Evolutionary conservation across 2,797 vertebrate genomes (phyloP).

Genomic region (Limosa lapponica): DNA sequence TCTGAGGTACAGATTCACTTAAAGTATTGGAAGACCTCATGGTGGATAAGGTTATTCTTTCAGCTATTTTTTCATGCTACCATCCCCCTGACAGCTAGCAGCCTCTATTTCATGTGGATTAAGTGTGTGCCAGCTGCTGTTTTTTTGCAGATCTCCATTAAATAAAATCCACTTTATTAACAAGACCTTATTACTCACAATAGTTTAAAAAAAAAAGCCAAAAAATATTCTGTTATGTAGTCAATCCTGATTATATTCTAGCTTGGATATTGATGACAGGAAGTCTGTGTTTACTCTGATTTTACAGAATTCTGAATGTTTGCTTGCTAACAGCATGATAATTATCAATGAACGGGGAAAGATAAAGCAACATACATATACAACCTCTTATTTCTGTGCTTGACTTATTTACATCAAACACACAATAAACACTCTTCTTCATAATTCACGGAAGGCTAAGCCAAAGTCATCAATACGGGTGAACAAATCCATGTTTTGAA

Average conservation of each 20-base stretch:
- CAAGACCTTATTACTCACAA: background rate
- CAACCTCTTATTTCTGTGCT: background rate
- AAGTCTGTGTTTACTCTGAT: background rate
- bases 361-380: background rate
- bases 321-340: background rate
- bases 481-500: slow-evolving; percentile 37
- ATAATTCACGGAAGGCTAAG: background rate
- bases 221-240: background rate
- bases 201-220: rapidly evolving
- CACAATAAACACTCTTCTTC: background rate
- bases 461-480: background rate
- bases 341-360: background rate
- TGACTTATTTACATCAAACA: slow-evolving; percentile 1
- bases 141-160: background rate
- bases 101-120: background rate
- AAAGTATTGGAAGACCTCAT: background rate
- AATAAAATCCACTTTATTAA: background rate
- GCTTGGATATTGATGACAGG: background rate
- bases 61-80: background rate
- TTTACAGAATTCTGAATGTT: background rate
- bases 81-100: background rate
- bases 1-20: background rate
- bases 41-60: background rate
- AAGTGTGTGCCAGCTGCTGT: background rate
- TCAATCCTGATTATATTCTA: background rate